Conservation (phyloP, 2,797 vertebrate species). For the Phrynocephalus vlangalii region DNA sequence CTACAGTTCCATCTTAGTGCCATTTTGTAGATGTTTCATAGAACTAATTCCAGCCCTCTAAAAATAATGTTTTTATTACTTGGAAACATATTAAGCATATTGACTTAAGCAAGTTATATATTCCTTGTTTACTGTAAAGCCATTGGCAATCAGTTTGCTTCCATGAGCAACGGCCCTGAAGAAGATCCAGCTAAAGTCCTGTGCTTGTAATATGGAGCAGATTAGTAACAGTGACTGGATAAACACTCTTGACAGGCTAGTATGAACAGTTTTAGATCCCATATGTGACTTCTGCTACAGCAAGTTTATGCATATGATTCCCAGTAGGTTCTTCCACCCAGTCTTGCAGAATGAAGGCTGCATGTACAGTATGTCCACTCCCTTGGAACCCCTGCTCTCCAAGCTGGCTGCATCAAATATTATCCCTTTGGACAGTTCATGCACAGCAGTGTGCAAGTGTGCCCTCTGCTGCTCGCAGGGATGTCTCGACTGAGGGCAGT, state of each 20-base stretch:
- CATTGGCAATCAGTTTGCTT: neutral
- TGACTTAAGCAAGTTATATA: neutral
- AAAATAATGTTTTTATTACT: constrained; percentile 1
- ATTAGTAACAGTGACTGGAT: neutral
- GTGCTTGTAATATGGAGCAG: neutral
- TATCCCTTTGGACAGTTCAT: neutral
- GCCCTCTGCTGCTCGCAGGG: neutral
- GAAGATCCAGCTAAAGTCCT: neutral
- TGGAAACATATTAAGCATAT: neutral
- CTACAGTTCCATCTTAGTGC: neutral
- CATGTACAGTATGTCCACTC: neutral
- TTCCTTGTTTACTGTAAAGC: neutral
- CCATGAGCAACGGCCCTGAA: neutral
- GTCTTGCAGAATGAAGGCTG: neutral
- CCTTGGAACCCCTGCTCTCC: neutral
- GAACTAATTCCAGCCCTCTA: neutral
- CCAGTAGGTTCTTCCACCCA: neutral
- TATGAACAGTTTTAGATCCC: neutral
- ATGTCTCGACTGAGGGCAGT: neutral
- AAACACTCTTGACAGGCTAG: neutral
- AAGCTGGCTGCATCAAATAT: neutral
- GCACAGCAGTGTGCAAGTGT: neutral
- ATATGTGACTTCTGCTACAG: neutral
- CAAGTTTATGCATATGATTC: neutral
- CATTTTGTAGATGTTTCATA: neutral